Evolutionary conservation across 2,888 invertebrate species (phyloP), one percentile per base, ranked within the genome.

Genomic region (Dolichopus griseipennis): DNA sequence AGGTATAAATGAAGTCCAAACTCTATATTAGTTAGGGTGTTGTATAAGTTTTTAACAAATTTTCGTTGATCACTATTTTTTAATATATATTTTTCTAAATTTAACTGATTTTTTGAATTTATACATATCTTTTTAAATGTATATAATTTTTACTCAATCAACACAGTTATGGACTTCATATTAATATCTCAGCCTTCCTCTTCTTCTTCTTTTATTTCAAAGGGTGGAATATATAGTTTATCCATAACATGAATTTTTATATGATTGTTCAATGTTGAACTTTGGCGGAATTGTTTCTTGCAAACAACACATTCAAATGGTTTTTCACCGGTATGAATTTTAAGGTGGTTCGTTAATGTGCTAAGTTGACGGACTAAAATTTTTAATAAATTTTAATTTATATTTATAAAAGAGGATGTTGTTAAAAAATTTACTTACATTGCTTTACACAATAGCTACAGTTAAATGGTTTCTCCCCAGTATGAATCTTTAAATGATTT

Each of bases 161-260:
- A 15, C 15, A 20, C 8, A 20, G 33, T 64, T 34, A 34, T 64
- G 64, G 64, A 64, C 64, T 64, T 64, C 34, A n/a, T 18, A 18
- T 18, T 27, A 37, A 8, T 20, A n/a, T 64, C 20, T 80, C 80
- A 79, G 74, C 79, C 79, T 69, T 79, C 80, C 71, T 81, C 81
- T 69, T 81, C 81, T 73, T 81, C 81, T 68, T 80, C 78, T 76
- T 81, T 81, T 71, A 81, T 81, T 73, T 81, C 81, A 37, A 79
- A 78, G 73, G 80, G 80, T 73, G 81, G 80, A 73, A 81, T 77
- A 72, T 80, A 81, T 52, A 81, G 78, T 75, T 81, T 81, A 75
- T 81, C 81, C 78, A 80, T 80, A 66, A 81, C 81, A 69, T 81
- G 81, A 69, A 81, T 81, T 75, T 81, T 81, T 78, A 81, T 81